Evolutionary conservation across 2,113 vertebrate species (phyloP), one percentile per base, ranked within the genome.

Genomic region (Camelus bactrianus): DNA sequence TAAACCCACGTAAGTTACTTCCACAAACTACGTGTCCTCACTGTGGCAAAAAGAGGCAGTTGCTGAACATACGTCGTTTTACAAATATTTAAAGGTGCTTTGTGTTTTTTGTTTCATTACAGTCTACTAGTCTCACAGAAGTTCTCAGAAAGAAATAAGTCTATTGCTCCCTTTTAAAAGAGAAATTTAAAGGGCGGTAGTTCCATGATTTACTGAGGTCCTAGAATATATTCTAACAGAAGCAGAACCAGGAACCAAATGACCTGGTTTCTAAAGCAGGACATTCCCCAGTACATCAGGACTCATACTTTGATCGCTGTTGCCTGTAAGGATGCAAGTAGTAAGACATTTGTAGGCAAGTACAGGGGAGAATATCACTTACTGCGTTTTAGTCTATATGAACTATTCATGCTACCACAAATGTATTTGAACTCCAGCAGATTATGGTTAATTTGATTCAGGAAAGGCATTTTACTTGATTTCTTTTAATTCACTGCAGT

Each of bases 401-500:
- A 85, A 84, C 38, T 77, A 64, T 64, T 94, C 95, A 85, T 62
- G 28, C 42, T 93, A 77, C 72, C 52, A 77, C 26, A 82, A 92
- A 90, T 38, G 12, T 94, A 76, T n/a, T 87, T 50, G 54, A 64
- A 77, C 54, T 91, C 75, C 16, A 90, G 85, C 65, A 84, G 48
- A 69, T 62, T 96, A 92, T 62, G 24, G 16, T 93, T 92, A 84
- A 91, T 97, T 91, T 96, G 48, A 96, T 94, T 93, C 46, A 73
- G 22, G 58, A 86, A 96, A 94, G n/a, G 75, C 13, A 89, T 96
- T 97, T 96, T 65, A 92, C 52, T 96, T 70, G 42, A 84, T 92
- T 94, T 93, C 28, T 95, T 86, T 92, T 87, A 84, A 94, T 92
- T 76, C n/a, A 84, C 16, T 85, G 46, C 60, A 92, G 42, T 46